Percentiles rank a stretch among this genome's conserved stretches.
Evolutionary conservation across 2,888 invertebrate genomes (phyloP).

Genomic region (Agrochola litura): DNA sequence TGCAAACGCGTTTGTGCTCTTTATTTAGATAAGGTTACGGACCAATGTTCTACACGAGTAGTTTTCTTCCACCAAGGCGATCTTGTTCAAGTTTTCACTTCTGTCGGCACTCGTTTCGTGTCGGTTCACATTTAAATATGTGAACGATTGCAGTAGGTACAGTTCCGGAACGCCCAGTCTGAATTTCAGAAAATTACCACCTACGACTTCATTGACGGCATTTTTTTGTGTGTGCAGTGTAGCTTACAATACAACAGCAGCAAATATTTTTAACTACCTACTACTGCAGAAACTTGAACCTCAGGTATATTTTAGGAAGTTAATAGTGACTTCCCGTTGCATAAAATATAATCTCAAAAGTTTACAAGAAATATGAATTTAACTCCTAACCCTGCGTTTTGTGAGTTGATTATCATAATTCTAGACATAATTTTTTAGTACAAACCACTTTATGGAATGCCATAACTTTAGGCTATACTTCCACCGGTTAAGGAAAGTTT

Average conservation of each 20-base stretch:
- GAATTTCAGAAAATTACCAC: slow-evolving; percentile 5
- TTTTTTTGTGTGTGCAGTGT: background rate
- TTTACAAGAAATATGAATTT: background rate
- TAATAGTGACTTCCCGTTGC: background rate
- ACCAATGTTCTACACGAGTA: too few species aligned
- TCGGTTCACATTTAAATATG: too few species aligned
- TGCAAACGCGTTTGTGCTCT: too few species aligned
- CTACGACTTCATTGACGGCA: background rate
- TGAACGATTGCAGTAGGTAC: background rate
- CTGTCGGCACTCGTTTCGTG: too few species aligned
- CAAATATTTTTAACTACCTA: background rate
- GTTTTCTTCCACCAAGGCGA: too few species aligned
- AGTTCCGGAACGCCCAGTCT: background rate
- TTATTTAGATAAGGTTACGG: too few species aligned
- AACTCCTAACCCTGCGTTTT: background rate
- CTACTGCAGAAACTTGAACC: background rate
- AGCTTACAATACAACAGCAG: background rate
- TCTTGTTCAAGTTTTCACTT: too few species aligned
- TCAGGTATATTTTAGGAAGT: background rate
- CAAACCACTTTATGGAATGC: slow-evolving; percentile 2
- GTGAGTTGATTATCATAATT: slow-evolving; percentile 4
- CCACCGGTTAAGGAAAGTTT: background rate
- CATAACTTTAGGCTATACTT: background rate
- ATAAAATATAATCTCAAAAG: background rate
- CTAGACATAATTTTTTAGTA: background rate